phyloP scores from a whole-genome alignment of 2,797 vertebrate species.

The Clarias laeviceps region DNA sequence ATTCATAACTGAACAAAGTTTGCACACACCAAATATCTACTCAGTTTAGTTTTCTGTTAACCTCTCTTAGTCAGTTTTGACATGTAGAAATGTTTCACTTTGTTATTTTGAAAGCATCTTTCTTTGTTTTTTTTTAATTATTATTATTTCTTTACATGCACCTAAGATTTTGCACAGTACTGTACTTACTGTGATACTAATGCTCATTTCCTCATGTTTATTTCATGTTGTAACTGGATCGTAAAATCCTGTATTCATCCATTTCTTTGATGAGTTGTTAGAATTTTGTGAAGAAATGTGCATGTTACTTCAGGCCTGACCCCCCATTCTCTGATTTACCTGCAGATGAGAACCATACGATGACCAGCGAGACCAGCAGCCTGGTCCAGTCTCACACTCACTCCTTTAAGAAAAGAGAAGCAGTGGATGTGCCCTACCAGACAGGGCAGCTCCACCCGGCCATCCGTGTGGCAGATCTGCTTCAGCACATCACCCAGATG shows the following conservation, averaged over 20 bases:
- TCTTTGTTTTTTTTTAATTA: background rate
- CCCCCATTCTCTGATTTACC: constrained; percentile 6
- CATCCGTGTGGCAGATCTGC: constrained; percentile 92
- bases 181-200: constrained; percentile 29
- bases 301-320: constrained; percentile 24
- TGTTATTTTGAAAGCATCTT: background rate
- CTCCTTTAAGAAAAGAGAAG: constrained; percentile 84
- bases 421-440: constrained; percentile 87
- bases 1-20: background rate
- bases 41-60: background rate
- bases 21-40: background rate
- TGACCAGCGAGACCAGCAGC: constrained; percentile 92
- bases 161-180: constrained; percentile 23
- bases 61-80: background rate
- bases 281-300: constrained; percentile 18
- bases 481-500: constrained; percentile 99
- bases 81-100: background rate
- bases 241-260: constrained; percentile 46
- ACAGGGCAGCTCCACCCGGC: constrained; percentile 94
- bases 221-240: constrained; percentile 48
- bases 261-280: constrained; percentile 36
- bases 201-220: constrained; percentile 57
- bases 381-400: constrained; percentile 85
- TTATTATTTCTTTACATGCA: background rate
- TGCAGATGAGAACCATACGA: constrained; percentile 90